Conservation (phyloP, 2,113 vertebrate species). For the Prinia subflava region DNA sequence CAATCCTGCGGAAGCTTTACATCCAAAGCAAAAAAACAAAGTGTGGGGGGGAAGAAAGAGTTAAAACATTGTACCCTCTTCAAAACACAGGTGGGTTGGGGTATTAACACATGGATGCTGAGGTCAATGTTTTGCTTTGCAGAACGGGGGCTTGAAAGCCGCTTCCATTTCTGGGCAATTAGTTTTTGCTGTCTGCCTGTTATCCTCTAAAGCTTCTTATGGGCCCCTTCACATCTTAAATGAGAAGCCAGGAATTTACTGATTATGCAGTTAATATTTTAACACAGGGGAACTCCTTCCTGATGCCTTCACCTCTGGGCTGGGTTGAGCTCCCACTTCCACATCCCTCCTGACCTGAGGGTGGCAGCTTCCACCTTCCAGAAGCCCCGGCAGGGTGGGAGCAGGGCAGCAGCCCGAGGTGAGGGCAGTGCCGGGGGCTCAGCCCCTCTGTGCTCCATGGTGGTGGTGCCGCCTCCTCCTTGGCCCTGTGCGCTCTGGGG, state of each 20-base stretch:
- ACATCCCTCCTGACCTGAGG: background rate
- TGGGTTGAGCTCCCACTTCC: background rate
- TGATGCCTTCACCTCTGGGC: background rate
- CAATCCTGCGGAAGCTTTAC: background rate
- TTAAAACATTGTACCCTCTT: background rate
- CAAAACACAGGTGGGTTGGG: background rate
- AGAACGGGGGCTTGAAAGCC: background rate
- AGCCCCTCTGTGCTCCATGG: rapidly evolving
- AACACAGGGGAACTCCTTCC: background rate
- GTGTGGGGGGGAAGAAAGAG: rapidly evolving
- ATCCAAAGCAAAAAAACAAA: background rate
- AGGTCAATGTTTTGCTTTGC: background rate
- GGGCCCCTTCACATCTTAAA: background rate
- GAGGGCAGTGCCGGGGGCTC: background rate
- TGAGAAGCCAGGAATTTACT: background rate
- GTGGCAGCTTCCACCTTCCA: background rate
- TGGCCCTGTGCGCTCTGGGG: rapidly evolving
- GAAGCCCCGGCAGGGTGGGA: rapidly evolving
- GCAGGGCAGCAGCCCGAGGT: background rate
- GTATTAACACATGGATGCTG: background rate
- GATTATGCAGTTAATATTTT: background rate
- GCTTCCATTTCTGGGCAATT: background rate
- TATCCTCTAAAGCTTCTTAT: background rate
- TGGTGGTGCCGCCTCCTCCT: background rate
- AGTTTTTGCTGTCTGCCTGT: background rate